phyloP scores from a whole-genome alignment of 2,797 vertebrate genomes.

The Phyllotis vaccarum region DNA sequence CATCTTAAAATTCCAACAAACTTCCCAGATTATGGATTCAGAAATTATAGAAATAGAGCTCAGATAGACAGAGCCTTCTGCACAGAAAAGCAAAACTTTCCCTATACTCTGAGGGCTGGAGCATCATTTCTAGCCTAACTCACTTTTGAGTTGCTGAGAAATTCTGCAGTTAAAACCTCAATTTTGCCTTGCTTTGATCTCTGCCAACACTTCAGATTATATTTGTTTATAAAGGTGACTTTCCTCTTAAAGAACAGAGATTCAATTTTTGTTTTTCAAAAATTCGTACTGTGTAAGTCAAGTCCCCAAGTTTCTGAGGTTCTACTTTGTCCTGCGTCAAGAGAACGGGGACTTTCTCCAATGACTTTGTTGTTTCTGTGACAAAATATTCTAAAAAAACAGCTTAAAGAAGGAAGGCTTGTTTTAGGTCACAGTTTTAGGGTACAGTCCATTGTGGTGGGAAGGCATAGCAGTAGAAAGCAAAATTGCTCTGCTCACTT shows the following conservation, averaged over 20 bases:
- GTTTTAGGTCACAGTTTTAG: neutral
- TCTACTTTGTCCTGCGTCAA: conserved; percentile 56
- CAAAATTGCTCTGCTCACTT: neutral
- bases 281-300: conserved; percentile 22
- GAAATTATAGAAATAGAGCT: conserved; percentile 76
- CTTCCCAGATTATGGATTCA: conserved; percentile 64
- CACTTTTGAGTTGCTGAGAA: conserved; percentile 71
- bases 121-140: conserved; percentile 76
- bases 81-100: conserved; percentile 75
- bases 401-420: neutral
- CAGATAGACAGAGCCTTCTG: conserved; percentile 70
- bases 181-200: conserved; percentile 71
- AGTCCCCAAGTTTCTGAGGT: conserved; percentile 49
- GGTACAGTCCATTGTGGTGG: neutral
- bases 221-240: conserved; percentile 77
- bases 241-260: conserved; percentile 73
- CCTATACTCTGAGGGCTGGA: conserved; percentile 64
- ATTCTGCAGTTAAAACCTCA: conserved; percentile 75
- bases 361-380: neutral
- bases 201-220: conserved; percentile 52
- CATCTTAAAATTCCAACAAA: conserved; percentile 76
- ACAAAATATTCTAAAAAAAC: neutral
- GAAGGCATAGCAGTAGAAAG: neutral
- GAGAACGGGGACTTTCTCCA: neutral
- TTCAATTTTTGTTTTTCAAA: conserved; percentile 66